Evolutionary conservation across 2,888 invertebrate species (phyloP), one percentile per base, ranked within the genome.

Genomic region (Patella caerulea): DNA sequence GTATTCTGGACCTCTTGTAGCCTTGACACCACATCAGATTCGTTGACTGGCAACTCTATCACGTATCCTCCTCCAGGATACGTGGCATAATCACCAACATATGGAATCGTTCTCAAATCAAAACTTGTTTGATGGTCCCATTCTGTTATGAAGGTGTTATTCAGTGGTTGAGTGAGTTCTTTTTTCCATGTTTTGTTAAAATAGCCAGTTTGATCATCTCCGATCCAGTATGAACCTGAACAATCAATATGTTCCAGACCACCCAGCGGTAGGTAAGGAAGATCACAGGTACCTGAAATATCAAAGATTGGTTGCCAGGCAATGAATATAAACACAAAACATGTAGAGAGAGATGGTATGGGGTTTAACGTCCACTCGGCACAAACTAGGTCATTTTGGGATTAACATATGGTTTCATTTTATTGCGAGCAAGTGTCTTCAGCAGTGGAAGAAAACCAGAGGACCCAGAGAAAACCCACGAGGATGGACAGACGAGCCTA

Each of bases 61-160:
- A 83, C 83, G 75, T 85, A 88, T 0, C 88, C 88, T 7, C 86
- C 87, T 11, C 88, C 88, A 24, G 86, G 83, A 76, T 88, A 88
- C n/a, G 85, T 83, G n/a, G 83, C 85, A n/a, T 79, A 75, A 24
- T 76, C 78, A 0, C 86, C 88, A 75, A 76, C 75, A 73, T 80
- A 81, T 15, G 85, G 84, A 19, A 84, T 75, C 1, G 86, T 84
- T 59, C 83, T 79, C 3, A 87, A 81, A 29, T 83, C 24, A 82
- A 80, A 82, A 2, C 84, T 74, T 17, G 86, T 82, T 77, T 81
- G 86, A 72, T 85, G 81, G 9, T 65, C 72, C 86, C 87, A 88
- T 19, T 70, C 56, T 24, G 72, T 53, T 11, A 24, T 19, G n/a
- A n/a, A 17, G 4, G 71, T 71, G 55, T 70, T n/a, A n/a, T 52